phyloP scores from a whole-genome alignment of 2,113 vertebrate species.

The Gracilinanus agilis region DNA sequence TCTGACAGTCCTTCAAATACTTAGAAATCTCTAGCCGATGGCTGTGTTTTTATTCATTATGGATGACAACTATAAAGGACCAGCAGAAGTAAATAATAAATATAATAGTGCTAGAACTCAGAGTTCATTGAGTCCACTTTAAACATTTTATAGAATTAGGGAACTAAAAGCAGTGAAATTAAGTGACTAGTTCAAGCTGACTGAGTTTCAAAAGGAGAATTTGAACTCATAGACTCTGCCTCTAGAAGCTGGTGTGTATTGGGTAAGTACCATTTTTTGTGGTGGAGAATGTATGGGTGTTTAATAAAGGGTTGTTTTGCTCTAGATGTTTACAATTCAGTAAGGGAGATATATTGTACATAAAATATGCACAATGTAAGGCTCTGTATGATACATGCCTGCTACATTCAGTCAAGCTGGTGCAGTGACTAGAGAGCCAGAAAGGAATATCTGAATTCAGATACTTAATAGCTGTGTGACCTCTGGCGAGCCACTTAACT shows the following conservation, averaged over 20 bases:
- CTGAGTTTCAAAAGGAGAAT: neutral
- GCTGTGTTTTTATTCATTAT: neutral
- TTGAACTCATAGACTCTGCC: neutral
- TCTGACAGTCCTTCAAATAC: neutral
- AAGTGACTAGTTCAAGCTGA: neutral
- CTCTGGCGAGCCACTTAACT: neutral
- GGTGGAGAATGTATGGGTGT: neutral
- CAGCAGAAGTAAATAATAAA: neutral
- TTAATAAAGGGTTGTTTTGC: neutral
- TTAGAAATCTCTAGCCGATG: neutral
- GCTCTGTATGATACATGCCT: neutral
- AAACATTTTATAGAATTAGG: neutral
- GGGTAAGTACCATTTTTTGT: neutral
- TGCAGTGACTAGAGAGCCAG: too few relatives aligned
- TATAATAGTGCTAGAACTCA: neutral
- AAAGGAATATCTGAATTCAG: neutral
- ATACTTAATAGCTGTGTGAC: neutral
- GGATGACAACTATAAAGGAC: neutral
- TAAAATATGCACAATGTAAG: neutral
- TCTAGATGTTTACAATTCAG: neutral
- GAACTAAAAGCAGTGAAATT: neutral
- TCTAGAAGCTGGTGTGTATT: neutral
- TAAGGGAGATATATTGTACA: neutral
- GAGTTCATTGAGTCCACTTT: neutral
- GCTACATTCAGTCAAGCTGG: neutral